phyloP scores from a whole-genome alignment of 2,113 vertebrate species.

The Pterophyllum scalare region DNA sequence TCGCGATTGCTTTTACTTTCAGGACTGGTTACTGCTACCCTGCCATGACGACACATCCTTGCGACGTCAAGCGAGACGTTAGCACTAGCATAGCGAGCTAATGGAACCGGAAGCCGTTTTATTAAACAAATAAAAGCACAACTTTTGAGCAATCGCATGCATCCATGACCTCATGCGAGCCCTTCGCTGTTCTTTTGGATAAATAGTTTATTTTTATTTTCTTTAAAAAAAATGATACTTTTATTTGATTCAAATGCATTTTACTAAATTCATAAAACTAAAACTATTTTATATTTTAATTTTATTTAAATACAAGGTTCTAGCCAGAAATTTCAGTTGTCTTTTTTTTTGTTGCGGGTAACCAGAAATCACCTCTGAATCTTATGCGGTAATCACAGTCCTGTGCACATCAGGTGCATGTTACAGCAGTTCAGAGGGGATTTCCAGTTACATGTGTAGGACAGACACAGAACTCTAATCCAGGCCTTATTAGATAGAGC shows the following conservation, averaged over 20 bases:
- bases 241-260: neutral
- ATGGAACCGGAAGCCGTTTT: neutral
- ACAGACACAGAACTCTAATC: no score
- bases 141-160: neutral
- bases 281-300: no score
- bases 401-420: no score
- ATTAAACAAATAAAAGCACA: conserved; percentile 60
- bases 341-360: no score
- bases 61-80: conserved; percentile 43
- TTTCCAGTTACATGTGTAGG: no score
- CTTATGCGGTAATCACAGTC: no score
- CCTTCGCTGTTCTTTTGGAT: accelerated
- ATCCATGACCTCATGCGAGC: neutral
- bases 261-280: no score
- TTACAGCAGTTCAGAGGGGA: no score
- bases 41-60: conserved; percentile 78
- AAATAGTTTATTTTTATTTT: neutral
- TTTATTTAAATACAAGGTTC: no score
- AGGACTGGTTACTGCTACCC: conserved; percentile 41
- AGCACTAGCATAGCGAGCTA: neutral
- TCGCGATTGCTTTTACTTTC: conserved; percentile 20
- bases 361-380: no score
- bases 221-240: neutral
- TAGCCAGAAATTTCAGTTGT: no score
- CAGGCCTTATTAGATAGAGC: no score